A percentile compares a stretch with the other conserved stretches of the same genome.
phyloP scores from a whole-genome alignment of 2,797 vertebrate genomes.

The Sebastes nivosus region DNA sequence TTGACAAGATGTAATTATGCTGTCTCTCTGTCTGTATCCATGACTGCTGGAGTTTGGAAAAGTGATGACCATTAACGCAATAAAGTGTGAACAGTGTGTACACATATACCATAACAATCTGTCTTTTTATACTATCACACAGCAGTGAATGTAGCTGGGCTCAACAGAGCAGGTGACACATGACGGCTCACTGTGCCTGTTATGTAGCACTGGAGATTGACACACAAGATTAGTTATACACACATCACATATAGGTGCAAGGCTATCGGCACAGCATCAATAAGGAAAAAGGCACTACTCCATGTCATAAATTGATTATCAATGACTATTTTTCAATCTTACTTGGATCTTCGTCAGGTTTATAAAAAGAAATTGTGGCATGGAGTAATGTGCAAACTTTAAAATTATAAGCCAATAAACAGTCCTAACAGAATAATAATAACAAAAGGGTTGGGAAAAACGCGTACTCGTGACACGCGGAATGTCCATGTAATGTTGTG shows the following conservation, averaged over 20 bases:
- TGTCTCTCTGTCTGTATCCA: slow-evolving; percentile 18
- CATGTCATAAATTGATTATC: no score
- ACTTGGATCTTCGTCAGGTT: no score
- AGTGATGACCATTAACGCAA: slow-evolving; percentile 27
- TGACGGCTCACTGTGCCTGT: neutral
- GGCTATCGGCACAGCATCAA: rapidly evolving
- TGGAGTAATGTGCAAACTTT: rapidly evolving
- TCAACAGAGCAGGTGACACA: neutral
- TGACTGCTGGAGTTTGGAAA: slow-evolving; percentile 10
- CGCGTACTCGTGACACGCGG: no score
- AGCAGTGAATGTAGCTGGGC: neutral
- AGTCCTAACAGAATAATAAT: no score
- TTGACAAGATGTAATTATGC: slow-evolving; percentile 40
- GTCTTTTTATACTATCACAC: neutral
- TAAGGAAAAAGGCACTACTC: no score
- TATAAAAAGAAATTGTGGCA: no score
- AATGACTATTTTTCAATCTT: no score
- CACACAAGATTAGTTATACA: no score
- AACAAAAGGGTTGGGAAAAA: no score
- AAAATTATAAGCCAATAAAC: no score
- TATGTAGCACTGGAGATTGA: neutral
- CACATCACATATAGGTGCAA: no score
- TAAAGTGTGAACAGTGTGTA: slow-evolving; percentile 5
- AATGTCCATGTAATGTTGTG: rapidly evolving
- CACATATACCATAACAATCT: neutral